A percentile compares a stretch with the other conserved stretches of the same genome.
phyloP scores from a whole-genome alignment of 2,113 vertebrate species.

The Emydocephalus ijimae region DNA sequence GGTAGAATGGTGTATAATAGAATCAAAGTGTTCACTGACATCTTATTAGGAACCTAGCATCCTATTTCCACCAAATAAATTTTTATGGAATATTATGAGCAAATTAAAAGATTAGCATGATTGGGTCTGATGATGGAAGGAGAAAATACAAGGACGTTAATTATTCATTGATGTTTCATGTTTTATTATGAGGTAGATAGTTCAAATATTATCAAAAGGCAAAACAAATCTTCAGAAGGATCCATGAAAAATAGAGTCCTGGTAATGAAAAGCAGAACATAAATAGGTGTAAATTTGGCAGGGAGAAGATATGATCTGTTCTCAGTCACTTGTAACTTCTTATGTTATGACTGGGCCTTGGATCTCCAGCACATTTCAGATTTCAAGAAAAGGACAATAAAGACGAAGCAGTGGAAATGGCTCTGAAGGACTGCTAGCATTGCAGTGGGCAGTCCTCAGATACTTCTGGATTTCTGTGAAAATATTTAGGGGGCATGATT shows the following conservation, averaged over 20 bases:
- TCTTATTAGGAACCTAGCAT: no score
- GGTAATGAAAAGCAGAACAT: not conserved
- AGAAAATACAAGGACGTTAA: slow-evolving; percentile 14
- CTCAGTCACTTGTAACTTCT: not conserved
- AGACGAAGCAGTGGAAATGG: not conserved
- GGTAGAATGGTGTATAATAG: no score
- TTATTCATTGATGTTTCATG: slow-evolving; percentile 10
- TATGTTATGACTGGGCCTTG: not conserved
- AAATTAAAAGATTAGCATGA: not conserved
- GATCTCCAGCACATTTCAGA: not conserved
- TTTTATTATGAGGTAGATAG: not conserved
- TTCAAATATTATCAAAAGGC: slow-evolving; percentile 1
- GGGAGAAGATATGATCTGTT: not conserved
- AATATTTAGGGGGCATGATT: slow-evolving; percentile 19
- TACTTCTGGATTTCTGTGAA: slow-evolving; percentile 18
- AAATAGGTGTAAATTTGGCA: not conserved
- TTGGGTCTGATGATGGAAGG: not conserved
- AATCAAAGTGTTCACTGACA: no score
- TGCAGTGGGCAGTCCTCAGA: not conserved
- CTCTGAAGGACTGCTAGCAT: not conserved
- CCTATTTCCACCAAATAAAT: no score
- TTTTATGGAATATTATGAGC: not conserved
- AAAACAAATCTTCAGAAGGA: not conserved
- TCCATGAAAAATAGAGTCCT: not conserved
- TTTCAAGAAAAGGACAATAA: not conserved